These are phyloP conservation scores for Onychostruthus taczanowskii DNA, from an alignment of 2,113 vertebrate genomes.

Conservation along the genomic window DNA sequence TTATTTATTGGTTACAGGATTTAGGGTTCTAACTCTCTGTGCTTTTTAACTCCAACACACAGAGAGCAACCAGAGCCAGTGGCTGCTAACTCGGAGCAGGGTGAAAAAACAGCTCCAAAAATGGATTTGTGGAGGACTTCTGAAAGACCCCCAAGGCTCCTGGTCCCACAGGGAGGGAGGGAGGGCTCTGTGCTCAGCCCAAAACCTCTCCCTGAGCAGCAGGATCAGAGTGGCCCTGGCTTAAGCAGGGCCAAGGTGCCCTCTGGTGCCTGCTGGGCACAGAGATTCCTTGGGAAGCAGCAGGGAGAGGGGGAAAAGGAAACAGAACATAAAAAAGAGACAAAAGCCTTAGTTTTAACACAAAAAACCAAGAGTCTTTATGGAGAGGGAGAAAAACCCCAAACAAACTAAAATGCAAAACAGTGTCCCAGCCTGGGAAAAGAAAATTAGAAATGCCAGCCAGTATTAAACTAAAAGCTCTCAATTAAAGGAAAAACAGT, in stretches of 20 bases:
- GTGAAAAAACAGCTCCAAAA: not conserved
- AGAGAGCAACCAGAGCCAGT: not conserved
- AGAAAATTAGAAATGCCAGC: not conserved
- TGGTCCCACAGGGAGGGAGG: not conserved
- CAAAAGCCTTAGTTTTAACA: not conserved
- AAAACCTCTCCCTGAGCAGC: not conserved
- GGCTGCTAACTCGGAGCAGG: not conserved
- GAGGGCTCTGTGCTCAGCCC: not conserved
- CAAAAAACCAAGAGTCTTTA: not conserved
- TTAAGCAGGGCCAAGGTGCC: not conserved
- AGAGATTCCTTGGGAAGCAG: not conserved
- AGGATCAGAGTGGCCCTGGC: not conserved
- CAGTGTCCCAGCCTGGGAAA: not conserved
- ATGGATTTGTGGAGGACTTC: not conserved
- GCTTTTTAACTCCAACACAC: not conserved
- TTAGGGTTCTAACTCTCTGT: not conserved
- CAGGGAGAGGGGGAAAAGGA: not conserved
- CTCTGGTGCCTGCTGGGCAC: not conserved
- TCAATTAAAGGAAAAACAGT: not conserved
- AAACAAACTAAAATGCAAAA: not conserved
- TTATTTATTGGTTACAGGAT: not conserved
- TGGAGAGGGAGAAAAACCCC: not conserved
- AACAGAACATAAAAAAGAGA: not conserved
- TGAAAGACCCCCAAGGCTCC: not conserved
- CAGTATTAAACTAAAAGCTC: not conserved